Conservation (phyloP, 2,888 invertebrate genomes). For the Mongoloraphidia duomilia region DNA sequence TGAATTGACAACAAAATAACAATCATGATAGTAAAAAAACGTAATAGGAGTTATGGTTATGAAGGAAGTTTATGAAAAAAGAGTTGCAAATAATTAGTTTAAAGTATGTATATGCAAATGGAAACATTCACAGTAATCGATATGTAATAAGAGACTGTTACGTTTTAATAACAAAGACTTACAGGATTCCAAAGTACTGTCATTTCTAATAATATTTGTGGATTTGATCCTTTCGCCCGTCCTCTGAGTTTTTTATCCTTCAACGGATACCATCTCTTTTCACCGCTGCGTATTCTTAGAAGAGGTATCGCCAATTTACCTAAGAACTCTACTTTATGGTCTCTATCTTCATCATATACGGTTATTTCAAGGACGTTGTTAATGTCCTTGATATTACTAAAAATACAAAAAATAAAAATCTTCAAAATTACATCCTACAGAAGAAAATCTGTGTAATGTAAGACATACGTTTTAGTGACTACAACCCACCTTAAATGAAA, state of each 20-base stretch:
- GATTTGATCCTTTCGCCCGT: slow-evolving; percentile 81
- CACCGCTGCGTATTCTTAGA: slow-evolving; percentile 72
- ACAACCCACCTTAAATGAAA: no score
- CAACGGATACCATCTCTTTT: slow-evolving; percentile 88
- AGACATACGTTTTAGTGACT: no score
- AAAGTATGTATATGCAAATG: no score
- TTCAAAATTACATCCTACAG: no score
- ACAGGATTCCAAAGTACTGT: slow-evolving; percentile 85
- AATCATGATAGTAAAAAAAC: neutral
- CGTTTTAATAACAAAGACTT: slow-evolving; percentile 22
- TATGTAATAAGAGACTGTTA: neutral
- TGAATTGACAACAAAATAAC: slow-evolving; percentile 1
- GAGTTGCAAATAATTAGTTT: no score
- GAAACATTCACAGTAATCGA: no score
- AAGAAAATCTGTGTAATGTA: no score
- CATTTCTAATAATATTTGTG: slow-evolving; percentile 85
- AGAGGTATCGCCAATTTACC: slow-evolving; percentile 85
- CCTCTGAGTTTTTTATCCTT: slow-evolving; percentile 89
- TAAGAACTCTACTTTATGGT: slow-evolving; percentile 94
- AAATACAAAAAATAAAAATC: slow-evolving; percentile 18
- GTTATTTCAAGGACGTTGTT: slow-evolving; percentile 89
- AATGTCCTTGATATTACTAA: slow-evolving; percentile 85
- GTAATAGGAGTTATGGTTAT: neutral
- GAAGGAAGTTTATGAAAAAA: neutral
- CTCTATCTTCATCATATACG: slow-evolving; percentile 94